Conservation (phyloP, 2,113 vertebrate genomes). For the Tor tambroides region DNA sequence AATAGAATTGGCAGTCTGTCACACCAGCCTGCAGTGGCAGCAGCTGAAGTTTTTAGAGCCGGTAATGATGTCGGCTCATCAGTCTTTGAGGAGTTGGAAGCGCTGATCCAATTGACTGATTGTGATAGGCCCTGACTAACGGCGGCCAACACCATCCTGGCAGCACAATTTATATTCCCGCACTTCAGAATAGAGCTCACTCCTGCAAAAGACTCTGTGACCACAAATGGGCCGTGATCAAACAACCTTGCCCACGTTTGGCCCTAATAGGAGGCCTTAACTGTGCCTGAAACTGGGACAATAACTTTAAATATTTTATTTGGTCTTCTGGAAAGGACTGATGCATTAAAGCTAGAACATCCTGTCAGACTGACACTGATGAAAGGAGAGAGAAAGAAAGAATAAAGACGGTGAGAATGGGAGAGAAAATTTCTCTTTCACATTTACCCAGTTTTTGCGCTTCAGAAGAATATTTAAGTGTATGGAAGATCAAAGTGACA, state of each 20-base stretch:
- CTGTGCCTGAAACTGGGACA: constrained; percentile 41
- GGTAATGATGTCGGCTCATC: constrained; percentile 49
- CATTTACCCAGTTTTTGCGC: constrained; percentile 37
- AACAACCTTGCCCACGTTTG: constrained; percentile 34
- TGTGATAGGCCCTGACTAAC: constrained; percentile 55
- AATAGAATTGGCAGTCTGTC: constrained; percentile 37
- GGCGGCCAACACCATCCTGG: constrained; percentile 27
- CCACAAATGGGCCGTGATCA: constrained; percentile 45
- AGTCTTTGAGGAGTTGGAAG: constrained; percentile 40
- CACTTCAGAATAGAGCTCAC: constrained; percentile 14
- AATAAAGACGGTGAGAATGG: constrained; percentile 11
- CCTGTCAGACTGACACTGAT: constrained; percentile 27
- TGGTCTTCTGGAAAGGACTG: constrained; percentile 32
- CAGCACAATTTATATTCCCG: constrained; percentile 40
- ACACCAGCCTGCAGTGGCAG: constrained; percentile 34
- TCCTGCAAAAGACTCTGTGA: background rate
- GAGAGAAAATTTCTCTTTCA: background rate
- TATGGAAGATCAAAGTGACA: constrained; percentile 38
- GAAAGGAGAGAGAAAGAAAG: constrained; percentile 3
- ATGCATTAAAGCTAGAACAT: constrained; percentile 34
- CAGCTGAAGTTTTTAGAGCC: constrained; percentile 46
- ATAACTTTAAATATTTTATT: constrained; percentile 46
- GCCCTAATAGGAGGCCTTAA: constrained; percentile 41
- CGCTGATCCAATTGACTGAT: constrained; percentile 49
- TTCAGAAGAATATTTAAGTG: constrained; percentile 47